Evolutionary conservation across 2,888 invertebrate genomes (phyloP).

Genomic region (Harmothoe impar): DNA sequence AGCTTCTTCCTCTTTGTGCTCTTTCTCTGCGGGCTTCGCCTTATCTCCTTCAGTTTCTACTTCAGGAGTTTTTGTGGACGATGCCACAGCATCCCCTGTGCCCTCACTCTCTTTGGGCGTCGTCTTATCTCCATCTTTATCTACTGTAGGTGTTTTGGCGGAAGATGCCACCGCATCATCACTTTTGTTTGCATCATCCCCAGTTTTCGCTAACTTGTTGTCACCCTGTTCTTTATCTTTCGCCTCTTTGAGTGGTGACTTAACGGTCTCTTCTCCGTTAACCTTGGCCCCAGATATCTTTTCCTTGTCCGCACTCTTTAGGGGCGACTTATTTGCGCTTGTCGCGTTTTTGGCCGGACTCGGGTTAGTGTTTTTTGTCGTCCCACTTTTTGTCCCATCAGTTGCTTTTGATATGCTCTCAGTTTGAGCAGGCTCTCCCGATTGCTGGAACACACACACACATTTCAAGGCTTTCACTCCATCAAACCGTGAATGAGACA

Average conservation of each 20-base stretch:
- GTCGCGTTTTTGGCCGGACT: not conserved
- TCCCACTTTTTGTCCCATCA: not conserved
- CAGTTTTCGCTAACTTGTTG: not conserved
- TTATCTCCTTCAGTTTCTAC: not conserved
- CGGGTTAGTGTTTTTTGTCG: not conserved
- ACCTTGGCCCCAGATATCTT: not conserved
- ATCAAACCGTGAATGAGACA: not conserved
- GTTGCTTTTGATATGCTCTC: not conserved
- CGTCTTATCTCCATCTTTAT: not conserved
- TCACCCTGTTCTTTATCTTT: not conserved
- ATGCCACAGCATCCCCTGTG: not conserved
- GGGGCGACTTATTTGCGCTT: not conserved
- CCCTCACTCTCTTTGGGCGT: not conserved
- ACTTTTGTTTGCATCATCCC: not conserved
- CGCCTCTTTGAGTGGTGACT: not conserved
- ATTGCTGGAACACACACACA: constrained; percentile 26
- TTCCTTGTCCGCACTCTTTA: not conserved
- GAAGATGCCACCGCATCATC: not conserved
- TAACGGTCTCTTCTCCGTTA: not conserved
- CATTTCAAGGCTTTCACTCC: not conserved
- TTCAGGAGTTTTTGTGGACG: too few species aligned
- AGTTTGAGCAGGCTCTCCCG: not conserved
- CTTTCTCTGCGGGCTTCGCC: not conserved
- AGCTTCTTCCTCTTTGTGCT: not conserved
- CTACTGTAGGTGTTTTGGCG: not conserved